Base-by-base conservation (phyloP, 2,888 invertebrate genomes). In the Nomada ruficornis region DNA sequence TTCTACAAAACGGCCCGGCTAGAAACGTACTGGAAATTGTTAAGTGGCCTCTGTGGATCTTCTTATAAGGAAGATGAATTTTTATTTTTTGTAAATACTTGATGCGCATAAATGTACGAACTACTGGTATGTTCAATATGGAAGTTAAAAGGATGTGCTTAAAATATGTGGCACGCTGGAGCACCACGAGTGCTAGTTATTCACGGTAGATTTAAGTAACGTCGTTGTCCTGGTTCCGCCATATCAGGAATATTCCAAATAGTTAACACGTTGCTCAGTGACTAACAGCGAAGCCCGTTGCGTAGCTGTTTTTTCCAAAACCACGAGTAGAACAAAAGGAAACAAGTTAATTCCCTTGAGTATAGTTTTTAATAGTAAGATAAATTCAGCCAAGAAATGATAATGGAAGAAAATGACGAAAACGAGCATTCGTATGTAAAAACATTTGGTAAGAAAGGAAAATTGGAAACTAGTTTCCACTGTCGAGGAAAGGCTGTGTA, bases 1-100 rank as follows among this genome's bases (percentile, higher is more conserved):
- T 86, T 86, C 86, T 86, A 86, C 69, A 50, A 74, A 78, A 83
- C 72, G 18, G 44, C 65, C 47, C 57, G 36, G 70, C 57, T 60
- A 54, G 29, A 69, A 42, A 50, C 69, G 64, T 59, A 62, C 55
- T 76, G 67, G 54, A 69, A 78, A 81, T 64, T 59, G n/a, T 29
- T 55, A 70, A 29, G 42, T 9, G 13, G 55, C 13, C 15, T 36
- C 29, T 29, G 26, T 75, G 20, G 29, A n/a, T 55, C 13, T 36
- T 36, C 55, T 73, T 59, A 26, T 15, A 13, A 57, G 36, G 62
- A 57, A 42, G 52, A 52, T 0, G n/a, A n/a, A n/a, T 36, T 7
- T 36, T 9, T 7, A 7, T 36, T 36, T 36, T 36, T 36, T 36
- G 36, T 0, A 1, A 36, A 36, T 36, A 36, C 36, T 7, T 7